A percentile compares a stretch with the other conserved stretches of the same genome.
Evolutionary conservation across 2,797 vertebrate species (phyloP).

Genomic region (Poeciliopsis paucimaculata): DNA sequence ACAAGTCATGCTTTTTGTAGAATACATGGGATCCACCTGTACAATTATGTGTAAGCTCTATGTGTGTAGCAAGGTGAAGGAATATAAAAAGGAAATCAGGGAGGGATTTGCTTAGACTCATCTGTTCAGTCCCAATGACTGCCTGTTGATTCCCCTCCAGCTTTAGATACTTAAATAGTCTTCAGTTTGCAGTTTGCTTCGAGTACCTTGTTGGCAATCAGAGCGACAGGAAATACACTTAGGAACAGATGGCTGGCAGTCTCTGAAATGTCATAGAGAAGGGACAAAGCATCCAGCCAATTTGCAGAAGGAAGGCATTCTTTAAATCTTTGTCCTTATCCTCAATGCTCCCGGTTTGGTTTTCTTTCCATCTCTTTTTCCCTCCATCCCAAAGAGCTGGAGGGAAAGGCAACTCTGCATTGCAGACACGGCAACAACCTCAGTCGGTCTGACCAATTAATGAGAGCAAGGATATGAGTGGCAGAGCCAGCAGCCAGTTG

Average conservation of each 20-base stretch:
- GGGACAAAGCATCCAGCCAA: conserved; percentile 40
- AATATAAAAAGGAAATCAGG: conserved; percentile 24
- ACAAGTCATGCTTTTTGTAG: conserved; percentile 39
- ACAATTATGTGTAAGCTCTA: conserved; percentile 44
- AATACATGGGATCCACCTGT: conserved; percentile 60
- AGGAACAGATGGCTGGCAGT: conserved; percentile 53
- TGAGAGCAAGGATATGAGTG: conserved; percentile 70
- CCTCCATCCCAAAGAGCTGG: conserved; percentile 38
- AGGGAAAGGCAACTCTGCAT: conserved; percentile 75
- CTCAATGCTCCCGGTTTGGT: conserved; percentile 29
- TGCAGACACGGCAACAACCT: conserved; percentile 82
- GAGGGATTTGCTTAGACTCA: conserved; percentile 18
- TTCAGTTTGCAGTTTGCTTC: conserved; percentile 46
- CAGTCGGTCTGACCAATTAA: conserved; percentile 74
- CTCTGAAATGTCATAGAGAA: conserved; percentile 53
- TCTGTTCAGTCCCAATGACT: conserved; percentile 39
- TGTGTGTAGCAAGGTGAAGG: conserved; percentile 30
- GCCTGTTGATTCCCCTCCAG: conserved; percentile 40
- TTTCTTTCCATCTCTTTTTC: conserved; percentile 27
- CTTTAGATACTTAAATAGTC: conserved; percentile 34
- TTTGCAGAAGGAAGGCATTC: conserved; percentile 49
- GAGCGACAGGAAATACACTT: conserved; percentile 54
- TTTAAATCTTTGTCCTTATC: conserved; percentile 52
- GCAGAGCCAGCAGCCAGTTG: conserved; percentile 73
- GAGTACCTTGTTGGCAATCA: conserved; percentile 52